Base-by-base conservation (phyloP, 1,140 invertebrate species). In the Gyrodactylus bullatarudis region DNA sequence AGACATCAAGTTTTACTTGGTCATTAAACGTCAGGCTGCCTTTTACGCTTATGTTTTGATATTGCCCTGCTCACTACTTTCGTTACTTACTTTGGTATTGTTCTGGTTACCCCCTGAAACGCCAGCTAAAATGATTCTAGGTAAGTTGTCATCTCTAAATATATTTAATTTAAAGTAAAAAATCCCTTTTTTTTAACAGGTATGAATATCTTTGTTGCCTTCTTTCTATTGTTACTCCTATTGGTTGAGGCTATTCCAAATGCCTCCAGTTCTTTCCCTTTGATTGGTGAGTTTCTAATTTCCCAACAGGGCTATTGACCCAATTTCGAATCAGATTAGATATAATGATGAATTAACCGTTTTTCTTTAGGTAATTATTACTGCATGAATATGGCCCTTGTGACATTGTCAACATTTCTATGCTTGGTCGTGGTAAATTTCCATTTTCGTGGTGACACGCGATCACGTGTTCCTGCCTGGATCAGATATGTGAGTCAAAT, bases 311-410 rank as follows among this genome's bases (percentile, higher is more conserved):
- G n/a, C n/a, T n/a, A n/a, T n/a, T n/a, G n/a, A n/a, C n/a, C n/a
- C n/a, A n/a, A n/a, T n/a, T n/a, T n/a, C n/a, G n/a, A n/a, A n/a
- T n/a, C n/a, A n/a, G n/a, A n/a, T n/a, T n/a, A n/a, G n/a, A n/a
- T n/a, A n/a, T n/a, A n/a, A n/a, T n/a, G n/a, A n/a, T n/a, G n/a
- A n/a, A n/a, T n/a, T 54, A 54, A 54, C 34, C 21, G 20, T 71
- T 71, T 20, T 69, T 21, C 68, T 69, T 23, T 75, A 81, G 80
- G 80, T 69, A 79, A 79, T 26, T 82, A 82, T 75, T 82, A 80
- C 75, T 82, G 80, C 74, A 74, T 81, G 70, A 81, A 81, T 74
- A 82, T 82, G 80, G 78, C 80, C 1, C 76, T 82, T 75, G 81
- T 82, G 26, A 81, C 80, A 0, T 76, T 80, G 75, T 81, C 80